Evolutionary conservation across 2,113 vertebrate species (phyloP).

Genomic region (Sialia sialis): DNA sequence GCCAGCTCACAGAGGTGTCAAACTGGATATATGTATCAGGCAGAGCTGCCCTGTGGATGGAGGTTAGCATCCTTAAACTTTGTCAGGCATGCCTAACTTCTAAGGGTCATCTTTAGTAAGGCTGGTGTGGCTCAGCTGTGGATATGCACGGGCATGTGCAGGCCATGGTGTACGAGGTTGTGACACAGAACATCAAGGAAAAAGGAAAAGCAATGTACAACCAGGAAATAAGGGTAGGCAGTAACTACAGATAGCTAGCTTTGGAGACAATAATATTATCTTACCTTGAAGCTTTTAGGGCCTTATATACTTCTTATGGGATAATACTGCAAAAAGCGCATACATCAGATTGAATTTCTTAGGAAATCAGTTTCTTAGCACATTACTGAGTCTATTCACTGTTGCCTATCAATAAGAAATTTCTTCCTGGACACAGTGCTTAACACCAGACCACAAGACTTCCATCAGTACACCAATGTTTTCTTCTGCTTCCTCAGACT

Average conservation of each 20-base stretch:
- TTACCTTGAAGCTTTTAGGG: not conserved
- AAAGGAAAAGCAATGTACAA: rapidly evolving
- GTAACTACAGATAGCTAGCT: not conserved
- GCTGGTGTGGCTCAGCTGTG: not conserved
- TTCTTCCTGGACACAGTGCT: not conserved
- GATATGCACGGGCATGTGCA: rapidly evolving
- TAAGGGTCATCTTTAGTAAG: not conserved
- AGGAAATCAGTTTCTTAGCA: not conserved
- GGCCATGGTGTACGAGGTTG: rapidly evolving
- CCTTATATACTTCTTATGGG: not conserved
- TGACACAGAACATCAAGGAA: not conserved
- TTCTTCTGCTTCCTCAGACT: not conserved
- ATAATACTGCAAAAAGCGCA: not conserved
- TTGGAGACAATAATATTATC: not conserved
- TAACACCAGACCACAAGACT: not conserved
- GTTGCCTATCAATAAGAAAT: not conserved
- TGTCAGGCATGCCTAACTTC: not conserved
- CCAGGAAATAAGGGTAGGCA: not conserved
- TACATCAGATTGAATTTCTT: not conserved
- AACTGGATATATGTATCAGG: rapidly evolving
- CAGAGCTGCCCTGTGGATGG: not conserved
- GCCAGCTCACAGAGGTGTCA: not conserved
- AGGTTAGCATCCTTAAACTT: not conserved
- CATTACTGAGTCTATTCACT: not conserved
- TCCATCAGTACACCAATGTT: not conserved